Evolutionary conservation across 2,888 invertebrate species (phyloP), one percentile per base, ranked within the genome.

Genomic region (Drosophila merina): DNA sequence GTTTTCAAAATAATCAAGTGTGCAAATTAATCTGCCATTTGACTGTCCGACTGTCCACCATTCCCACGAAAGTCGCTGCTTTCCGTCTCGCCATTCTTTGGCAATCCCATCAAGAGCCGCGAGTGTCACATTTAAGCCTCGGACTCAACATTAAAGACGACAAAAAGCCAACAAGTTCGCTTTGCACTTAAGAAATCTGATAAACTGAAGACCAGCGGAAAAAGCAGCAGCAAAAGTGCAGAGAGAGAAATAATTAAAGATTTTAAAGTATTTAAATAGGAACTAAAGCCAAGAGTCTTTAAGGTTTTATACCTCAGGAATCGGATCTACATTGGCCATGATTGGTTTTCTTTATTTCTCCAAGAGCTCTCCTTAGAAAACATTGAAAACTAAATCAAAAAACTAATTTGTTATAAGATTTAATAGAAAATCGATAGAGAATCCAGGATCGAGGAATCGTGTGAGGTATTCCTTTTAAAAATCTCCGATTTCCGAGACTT

Each of bases 151-250:
- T 89, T 87, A 78, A 83, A 86, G 79, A 81, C 78, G 89, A 88
- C 89, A 89, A 89, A 89, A 89, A 89, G 86, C 77, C 80, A 86
- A 83, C 83, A 85, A 86, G 89, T 86, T 84, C 86, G 79, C 83
- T 81, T 78, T 79, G 87, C 83, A 81, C 83, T 83, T 87, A 79
- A 82, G 76, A 80, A 82, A 80, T 81, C 87, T 77, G 83, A 86
- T 83, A 80, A 83, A 79, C 60, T 57, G 36, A 60, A 42, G 60
- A 72, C 66, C 63, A 47, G 66, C 9, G 51, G 51, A 30, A 56
- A 26, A 47, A 45, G 40, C 57, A 38, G 26, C 44, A 54, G 48
- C 48, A 31, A 42, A 5, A 5, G 26, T 52, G 42, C 57, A 51
- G 25, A 28, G 28, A 0, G 4, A 36, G 40, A 54, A 63, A 12